Conservation (phyloP, 2,113 vertebrate genomes). For the Falcunculus frontatus region DNA sequence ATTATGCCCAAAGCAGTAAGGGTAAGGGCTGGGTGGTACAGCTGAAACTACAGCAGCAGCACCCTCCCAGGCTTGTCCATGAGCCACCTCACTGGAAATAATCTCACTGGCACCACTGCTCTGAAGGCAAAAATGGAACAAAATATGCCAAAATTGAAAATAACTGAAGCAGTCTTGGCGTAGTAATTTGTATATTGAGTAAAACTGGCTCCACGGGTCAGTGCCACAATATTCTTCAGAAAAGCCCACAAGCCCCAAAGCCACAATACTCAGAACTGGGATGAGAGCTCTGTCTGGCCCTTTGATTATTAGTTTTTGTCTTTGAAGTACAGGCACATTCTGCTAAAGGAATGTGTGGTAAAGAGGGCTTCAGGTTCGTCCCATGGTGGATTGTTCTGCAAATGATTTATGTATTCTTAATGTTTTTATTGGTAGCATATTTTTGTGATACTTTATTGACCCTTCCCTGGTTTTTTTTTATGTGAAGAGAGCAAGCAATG, state of each 20-base stretch:
- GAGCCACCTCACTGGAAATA: background rate
- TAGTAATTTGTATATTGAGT: background rate
- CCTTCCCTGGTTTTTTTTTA: slow-evolving; percentile 1
- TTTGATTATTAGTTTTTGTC: background rate
- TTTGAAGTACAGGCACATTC: background rate
- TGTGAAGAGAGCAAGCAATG: background rate
- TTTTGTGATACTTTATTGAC: slow-evolving; percentile 20
- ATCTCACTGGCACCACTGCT: background rate
- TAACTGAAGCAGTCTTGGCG: background rate
- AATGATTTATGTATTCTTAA: background rate
- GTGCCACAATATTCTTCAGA: background rate
- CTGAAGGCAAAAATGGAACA: background rate
- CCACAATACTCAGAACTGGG: background rate
- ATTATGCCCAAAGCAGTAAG: background rate
- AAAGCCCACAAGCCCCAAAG: background rate
- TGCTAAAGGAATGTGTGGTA: background rate
- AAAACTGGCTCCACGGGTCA: background rate
- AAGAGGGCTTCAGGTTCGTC: background rate
- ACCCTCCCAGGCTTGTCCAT: background rate
- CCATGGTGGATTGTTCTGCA: background rate
- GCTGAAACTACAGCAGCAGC: background rate
- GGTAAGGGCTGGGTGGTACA: background rate
- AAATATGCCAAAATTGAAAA: background rate
- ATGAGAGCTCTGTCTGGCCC: background rate
- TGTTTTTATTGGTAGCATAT: background rate